Conservation (phyloP, 2,797 vertebrate species). For the Hyperoplus lanceolatus region DNA sequence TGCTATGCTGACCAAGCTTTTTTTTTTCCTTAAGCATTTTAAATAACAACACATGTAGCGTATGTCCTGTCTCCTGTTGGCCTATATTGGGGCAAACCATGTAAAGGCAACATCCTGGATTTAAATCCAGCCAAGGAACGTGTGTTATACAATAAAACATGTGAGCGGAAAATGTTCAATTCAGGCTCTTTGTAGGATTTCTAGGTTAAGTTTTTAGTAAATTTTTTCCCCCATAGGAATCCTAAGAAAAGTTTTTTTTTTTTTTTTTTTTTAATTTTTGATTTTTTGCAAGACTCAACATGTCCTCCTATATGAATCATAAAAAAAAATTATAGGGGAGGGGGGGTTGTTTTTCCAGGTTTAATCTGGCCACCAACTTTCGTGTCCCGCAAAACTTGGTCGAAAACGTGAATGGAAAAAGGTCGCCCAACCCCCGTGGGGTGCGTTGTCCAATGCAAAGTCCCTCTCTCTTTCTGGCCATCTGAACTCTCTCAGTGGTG, state of each 20-base stretch:
- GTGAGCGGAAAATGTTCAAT: neutral
- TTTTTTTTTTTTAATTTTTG: neutral
- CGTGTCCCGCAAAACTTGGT: too few relatives aligned
- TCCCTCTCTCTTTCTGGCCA: too few relatives aligned
- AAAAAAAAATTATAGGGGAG: too few relatives aligned
- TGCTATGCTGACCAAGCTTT: neutral
- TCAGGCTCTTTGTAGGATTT: neutral
- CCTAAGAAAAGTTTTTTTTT: neutral
- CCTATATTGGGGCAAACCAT: neutral
- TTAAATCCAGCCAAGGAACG: neutral
- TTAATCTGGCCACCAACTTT: too few relatives aligned
- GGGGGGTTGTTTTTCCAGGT: too few relatives aligned
- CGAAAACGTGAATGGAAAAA: too few relatives aligned
- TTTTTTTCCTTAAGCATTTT: neutral
- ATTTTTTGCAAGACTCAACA: neutral
- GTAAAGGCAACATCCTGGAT: neutral
- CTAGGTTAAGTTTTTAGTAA: neutral
- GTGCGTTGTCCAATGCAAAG: too few relatives aligned
- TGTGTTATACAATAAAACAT: neutral
- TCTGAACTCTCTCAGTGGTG: too few relatives aligned
- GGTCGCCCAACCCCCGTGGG: too few relatives aligned
- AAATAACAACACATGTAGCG: neutral
- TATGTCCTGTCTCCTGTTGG: neutral
- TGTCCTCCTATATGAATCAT: neutral
- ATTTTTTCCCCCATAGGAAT: slow-evolving; percentile 2